phyloP scores from a whole-genome alignment of 2,113 vertebrate genomes.

The Pandion haliaetus region DNA sequence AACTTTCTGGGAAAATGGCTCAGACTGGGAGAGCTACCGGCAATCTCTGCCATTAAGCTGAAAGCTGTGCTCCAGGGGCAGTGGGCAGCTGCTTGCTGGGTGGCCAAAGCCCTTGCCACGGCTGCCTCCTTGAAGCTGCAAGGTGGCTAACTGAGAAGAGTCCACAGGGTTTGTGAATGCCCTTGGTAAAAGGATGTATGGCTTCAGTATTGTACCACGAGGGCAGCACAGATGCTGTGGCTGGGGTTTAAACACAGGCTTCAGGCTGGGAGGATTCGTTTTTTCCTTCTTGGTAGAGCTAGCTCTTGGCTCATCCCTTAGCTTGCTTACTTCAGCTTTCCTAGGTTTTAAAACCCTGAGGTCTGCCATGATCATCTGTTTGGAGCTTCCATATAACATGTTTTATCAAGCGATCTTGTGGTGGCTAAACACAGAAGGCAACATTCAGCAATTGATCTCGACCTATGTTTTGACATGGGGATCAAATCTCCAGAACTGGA shows the following conservation, averaged over 20 bases:
- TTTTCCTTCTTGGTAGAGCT: background rate
- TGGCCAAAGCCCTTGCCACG: accelerated
- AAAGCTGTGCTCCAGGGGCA: background rate
- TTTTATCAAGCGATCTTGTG: too few species aligned
- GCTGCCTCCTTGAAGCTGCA: background rate
- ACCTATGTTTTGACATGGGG: background rate
- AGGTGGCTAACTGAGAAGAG: background rate
- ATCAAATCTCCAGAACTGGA: background rate
- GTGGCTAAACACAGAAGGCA: background rate
- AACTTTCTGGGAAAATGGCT: background rate
- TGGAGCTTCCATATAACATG: background rate
- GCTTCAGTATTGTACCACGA: accelerated
- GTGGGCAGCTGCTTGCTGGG: too few species aligned
- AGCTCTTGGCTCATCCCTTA: background rate
- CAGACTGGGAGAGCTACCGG: background rate
- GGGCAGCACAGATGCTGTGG: background rate
- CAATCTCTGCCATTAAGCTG: accelerated
- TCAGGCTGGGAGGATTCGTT: background rate
- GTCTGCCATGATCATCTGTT: accelerated
- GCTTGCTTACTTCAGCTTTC: background rate
- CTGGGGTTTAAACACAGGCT: background rate
- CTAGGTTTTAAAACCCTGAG: background rate
- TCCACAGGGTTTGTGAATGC: accelerated
- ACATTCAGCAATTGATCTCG: too few species aligned
- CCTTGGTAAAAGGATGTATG: accelerated